These are phyloP conservation scores for Thumatha senex DNA, from an alignment of 2,888 invertebrate species.

Conservation along the genomic window DNA sequence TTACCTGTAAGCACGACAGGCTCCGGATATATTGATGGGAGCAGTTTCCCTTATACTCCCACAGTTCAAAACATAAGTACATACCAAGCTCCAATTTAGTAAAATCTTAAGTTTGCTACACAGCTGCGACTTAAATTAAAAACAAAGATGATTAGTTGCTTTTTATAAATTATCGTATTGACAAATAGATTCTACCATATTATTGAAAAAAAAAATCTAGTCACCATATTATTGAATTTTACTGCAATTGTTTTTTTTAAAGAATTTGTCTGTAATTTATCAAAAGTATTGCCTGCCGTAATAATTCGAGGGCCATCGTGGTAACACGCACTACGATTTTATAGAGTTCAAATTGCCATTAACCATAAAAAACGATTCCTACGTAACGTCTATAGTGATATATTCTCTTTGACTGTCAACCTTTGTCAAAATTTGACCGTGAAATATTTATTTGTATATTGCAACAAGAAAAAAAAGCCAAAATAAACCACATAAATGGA, in stretches of 20 bases:
- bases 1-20: too few relatives aligned
- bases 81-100: too few relatives aligned
- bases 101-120: too few relatives aligned
- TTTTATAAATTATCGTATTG: too few relatives aligned
- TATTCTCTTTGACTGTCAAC: background rate
- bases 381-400: background rate
- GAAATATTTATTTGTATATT: slow-evolving; percentile 22
- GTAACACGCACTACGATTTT: background rate
- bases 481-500: background rate
- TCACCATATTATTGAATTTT: too few relatives aligned
- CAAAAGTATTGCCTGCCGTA: background rate
- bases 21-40: too few relatives aligned
- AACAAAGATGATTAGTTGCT: too few relatives aligned
- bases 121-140: too few relatives aligned
- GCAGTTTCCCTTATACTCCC: too few relatives aligned
- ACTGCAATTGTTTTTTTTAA: background rate
- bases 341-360: background rate
- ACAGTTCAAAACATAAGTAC: too few relatives aligned
- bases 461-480: slow-evolving; percentile 24
- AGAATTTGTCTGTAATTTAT: background rate
- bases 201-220: too few relatives aligned
- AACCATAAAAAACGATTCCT: background rate
- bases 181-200: too few relatives aligned
- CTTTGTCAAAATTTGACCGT: slow-evolving; percentile 22
- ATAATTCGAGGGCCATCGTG: background rate